Conservation (phyloP, 1,140 invertebrate species). For the Nephotettix cincticeps region DNA sequence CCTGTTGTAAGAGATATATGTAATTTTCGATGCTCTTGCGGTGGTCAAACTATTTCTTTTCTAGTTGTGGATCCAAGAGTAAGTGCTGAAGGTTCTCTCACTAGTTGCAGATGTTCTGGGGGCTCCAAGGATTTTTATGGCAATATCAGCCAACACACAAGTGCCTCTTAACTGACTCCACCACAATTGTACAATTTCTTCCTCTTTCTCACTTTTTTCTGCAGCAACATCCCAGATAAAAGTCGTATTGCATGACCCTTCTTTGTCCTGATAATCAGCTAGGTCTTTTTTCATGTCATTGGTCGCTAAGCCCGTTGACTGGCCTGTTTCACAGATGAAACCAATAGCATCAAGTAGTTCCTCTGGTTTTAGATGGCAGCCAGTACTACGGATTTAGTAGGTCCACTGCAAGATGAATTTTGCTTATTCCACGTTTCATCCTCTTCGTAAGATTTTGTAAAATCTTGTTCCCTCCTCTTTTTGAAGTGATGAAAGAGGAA, state of each 20-base stretch:
- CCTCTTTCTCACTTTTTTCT: not conserved
- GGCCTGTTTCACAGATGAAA: no score
- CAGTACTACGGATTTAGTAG: no score
- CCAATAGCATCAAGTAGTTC: not conserved
- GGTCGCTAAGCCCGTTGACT: not conserved
- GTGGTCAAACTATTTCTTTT: not conserved
- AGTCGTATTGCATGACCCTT: not conserved
- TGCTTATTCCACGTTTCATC: no score
- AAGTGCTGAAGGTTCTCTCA: constrained; percentile 22
- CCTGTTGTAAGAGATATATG: not conserved
- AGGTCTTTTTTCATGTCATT: not conserved
- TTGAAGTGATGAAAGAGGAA: no score
- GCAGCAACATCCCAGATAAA: constrained; percentile 8
- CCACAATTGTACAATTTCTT: not conserved
- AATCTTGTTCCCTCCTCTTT: no score
- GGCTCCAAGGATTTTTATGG: no score
- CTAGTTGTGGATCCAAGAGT: not conserved
- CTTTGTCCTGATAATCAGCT: constrained; percentile 24
- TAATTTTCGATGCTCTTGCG: not conserved
- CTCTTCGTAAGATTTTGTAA: no score
- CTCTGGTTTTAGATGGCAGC: no score
- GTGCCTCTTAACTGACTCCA: constrained; percentile 9
- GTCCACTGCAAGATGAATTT: no score
- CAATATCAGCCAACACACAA: constrained; percentile 22
- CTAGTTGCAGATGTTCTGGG: constrained; percentile 11